Percentiles rank a stretch among this genome's conserved stretches.
Evolutionary conservation across 2,797 vertebrate genomes (phyloP).

Genomic region (Muscicapa striata): DNA sequence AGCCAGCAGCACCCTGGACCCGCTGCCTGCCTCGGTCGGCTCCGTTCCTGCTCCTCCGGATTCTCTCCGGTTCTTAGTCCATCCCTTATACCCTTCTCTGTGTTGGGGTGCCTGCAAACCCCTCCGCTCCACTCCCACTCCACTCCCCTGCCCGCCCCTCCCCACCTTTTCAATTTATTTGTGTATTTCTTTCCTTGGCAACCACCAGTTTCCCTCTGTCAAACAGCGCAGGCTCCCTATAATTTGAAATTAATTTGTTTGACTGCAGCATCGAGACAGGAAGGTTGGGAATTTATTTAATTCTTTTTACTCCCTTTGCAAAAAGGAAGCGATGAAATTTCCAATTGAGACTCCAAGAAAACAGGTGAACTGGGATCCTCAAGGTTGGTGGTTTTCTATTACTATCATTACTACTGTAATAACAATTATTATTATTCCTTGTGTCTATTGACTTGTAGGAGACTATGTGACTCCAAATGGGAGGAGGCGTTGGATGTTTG

Average conservation of each 20-base stretch:
- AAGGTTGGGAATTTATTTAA: constrained; percentile 72
- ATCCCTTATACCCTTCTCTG: background rate
- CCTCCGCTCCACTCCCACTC: background rate
- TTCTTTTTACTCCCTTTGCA: constrained; percentile 73
- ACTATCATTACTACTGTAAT: constrained; percentile 20
- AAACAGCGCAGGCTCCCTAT: constrained; percentile 63
- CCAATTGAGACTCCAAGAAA: constrained; percentile 95
- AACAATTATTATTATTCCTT: constrained; percentile 34
- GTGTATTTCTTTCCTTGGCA: constrained; percentile 68
- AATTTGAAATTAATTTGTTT: constrained; percentile 73
- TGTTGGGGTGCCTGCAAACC: constrained; percentile 10
- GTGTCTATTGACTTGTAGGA: background rate
- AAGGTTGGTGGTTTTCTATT: constrained; percentile 88
- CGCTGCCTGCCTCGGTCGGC: background rate
- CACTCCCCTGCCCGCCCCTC: background rate
- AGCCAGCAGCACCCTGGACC: background rate
- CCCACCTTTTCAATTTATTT: constrained; percentile 51
- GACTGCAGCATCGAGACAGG: constrained; percentile 64
- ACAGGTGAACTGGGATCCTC: constrained; percentile 96
- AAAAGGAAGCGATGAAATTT: constrained; percentile 95
- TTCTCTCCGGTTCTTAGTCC: background rate
- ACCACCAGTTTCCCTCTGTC: constrained; percentile 54
- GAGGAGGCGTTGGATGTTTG: constrained; percentile 22
- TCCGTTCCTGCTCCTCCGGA: background rate
- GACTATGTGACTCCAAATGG: constrained; percentile 39